These are phyloP conservation scores for Thamnaconus septentrionalis DNA, from an alignment of 2,113 vertebrate species.

Conservation along the genomic window DNA sequence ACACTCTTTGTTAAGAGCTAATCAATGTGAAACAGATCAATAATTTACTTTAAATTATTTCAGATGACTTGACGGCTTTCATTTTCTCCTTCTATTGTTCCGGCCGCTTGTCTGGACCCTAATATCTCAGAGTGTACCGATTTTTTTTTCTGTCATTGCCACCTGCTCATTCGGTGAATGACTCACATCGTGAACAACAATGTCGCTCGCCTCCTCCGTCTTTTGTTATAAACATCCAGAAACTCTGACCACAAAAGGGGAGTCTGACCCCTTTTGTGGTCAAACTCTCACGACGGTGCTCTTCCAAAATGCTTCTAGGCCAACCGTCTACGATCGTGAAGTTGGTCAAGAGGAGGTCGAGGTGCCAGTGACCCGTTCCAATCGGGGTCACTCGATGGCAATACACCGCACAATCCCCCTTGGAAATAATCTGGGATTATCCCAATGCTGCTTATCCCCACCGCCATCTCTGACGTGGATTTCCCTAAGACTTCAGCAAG, in stretches of 20 bases:
- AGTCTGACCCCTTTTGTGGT: neutral
- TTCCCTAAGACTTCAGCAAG: slow-evolving; percentile 57
- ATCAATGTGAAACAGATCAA: slow-evolving; percentile 54
- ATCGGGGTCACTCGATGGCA: slow-evolving; percentile 60
- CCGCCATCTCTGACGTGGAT: slow-evolving; percentile 60
- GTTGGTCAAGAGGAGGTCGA: slow-evolving; percentile 14
- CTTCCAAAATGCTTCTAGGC: slow-evolving; percentile 6
- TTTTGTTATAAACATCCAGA: neutral
- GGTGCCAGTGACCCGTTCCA: slow-evolving; percentile 60
- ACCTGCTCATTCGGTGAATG: neutral
- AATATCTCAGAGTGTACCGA: neutral
- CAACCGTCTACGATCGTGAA: slow-evolving; percentile 1
- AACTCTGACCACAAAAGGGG: no score
- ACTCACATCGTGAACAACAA: neutral
- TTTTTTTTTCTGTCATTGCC: slow-evolving; percentile 2
- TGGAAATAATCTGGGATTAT: slow-evolving; percentile 73
- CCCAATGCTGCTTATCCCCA: slow-evolving; percentile 53
- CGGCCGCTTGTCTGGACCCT: neutral
- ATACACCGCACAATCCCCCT: slow-evolving; percentile 62
- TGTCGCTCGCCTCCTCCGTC: no score
- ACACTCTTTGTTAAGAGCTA: slow-evolving; percentile 50
- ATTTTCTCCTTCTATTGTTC: no score
- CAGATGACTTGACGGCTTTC: slow-evolving; percentile 6
- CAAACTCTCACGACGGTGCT: neutral
- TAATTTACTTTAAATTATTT: slow-evolving; percentile 54